These are phyloP conservation scores for Psix sp. DNA, from an alignment of 1,140 invertebrate species.

Conservation along the genomic window DNA sequence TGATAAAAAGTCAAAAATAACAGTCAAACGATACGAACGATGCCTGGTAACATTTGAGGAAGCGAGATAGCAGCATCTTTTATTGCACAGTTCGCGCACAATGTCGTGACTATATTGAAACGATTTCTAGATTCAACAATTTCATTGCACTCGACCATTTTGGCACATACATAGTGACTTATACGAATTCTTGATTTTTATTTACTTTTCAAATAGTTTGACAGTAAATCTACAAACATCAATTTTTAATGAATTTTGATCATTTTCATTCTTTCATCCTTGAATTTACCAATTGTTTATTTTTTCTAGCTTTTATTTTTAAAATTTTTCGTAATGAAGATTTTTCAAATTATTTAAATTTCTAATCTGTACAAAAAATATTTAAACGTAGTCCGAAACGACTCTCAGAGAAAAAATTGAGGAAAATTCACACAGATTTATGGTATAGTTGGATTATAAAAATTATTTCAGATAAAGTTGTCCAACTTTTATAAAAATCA, in stretches of 20 bases:
- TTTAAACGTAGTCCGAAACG: too few relatives aligned
- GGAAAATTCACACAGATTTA: too few relatives aligned
- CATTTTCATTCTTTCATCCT: too few relatives aligned
- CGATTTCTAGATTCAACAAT: conserved; percentile 28
- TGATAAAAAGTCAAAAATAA: too few relatives aligned
- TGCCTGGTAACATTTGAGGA: conserved; percentile 23
- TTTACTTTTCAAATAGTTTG: background rate
- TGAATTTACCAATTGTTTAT: too few relatives aligned
- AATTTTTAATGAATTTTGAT: background rate
- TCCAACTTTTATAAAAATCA: background rate
- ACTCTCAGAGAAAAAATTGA: too few relatives aligned
- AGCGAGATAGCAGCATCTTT: conserved; percentile 35
- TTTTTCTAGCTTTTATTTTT: too few relatives aligned
- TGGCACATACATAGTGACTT: conserved; percentile 19
- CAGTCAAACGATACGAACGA: conserved; percentile 20
- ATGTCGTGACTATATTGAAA: conserved; percentile 43
- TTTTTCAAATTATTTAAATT: too few relatives aligned
- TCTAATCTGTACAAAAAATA: too few relatives aligned
- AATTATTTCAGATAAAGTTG: background rate
- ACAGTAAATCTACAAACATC: background rate
- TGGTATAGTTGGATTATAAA: background rate
- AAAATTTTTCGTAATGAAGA: too few relatives aligned
- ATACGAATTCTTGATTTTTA: conserved; percentile 6
- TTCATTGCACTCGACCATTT: conserved; percentile 34
- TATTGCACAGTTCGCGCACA: conserved; percentile 37